Evolutionary conservation across 2,888 invertebrate genomes (phyloP), one percentile per base, ranked within the genome.

Genomic region (Cryptosula pallasiana): DNA sequence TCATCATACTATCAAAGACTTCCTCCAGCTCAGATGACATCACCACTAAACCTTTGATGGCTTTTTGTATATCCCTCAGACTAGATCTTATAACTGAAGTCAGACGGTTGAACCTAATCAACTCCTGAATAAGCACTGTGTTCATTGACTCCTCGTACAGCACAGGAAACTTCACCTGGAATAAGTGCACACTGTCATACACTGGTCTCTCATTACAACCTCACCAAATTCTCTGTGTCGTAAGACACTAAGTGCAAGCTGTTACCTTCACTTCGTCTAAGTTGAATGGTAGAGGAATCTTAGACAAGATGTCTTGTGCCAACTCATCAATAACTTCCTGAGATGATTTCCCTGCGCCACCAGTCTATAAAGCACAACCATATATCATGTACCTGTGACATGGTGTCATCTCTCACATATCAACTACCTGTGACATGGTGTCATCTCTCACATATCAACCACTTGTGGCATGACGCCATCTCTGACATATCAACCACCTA

Each of bases 81-180:
- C 81, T 81, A 23, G 76, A 73, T 1, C 82, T 76, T 2, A 84
- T 80, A n/a, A 82, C 81, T 34, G 76, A 74, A 69, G 80, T 81
- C 45, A 84, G 77, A 2, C 80, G 75, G 76, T 84, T 84, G 75
- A 83, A 84, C 23, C 84, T 78, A 71, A 83, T 81, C 74, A 84
- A 75, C 72, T 84, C 84, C 75, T 84, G 84, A 3, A 81, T 78
- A 72, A 84, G 75, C 57, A 84, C 84, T 1, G 84, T 84, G 76
- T 84, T 84, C 83, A 84, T 84, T 0, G 83, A 83, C 75, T 84
- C 84, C 72, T 82, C 81, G 73, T 84, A 84, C 16, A 80, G 76
- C 25, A 84, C 81, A 16, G 83, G 83, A 74, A 81, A 83, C 75
- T 81, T 82, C 25, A 57, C 75, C 84, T 83, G 75, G 16, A 75